Percentiles rank a stretch among this genome's conserved stretches.
Evolutionary conservation across 2,113 vertebrate species (phyloP).

Genomic region (Corynorhinus townsendii): DNA sequence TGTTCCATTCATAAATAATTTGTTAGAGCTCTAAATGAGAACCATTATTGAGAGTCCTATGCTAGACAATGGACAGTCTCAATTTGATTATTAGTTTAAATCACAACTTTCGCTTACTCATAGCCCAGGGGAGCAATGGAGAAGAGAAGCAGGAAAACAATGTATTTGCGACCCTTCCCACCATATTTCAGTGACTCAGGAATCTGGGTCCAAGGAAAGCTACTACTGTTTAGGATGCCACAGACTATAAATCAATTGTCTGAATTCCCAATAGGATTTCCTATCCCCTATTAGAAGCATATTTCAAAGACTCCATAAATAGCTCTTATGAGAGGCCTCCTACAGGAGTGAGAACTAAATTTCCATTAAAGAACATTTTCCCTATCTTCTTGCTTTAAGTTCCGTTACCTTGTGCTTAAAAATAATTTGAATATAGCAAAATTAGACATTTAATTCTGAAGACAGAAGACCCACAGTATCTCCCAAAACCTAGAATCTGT

Average conservation of each 20-base stretch:
- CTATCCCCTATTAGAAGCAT: neutral
- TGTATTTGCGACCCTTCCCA: neutral
- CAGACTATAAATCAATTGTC: neutral
- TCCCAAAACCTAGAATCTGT: neutral
- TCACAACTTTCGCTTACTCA: neutral
- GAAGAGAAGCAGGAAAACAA: neutral
- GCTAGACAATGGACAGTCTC: neutral
- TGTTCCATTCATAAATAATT: conserved; percentile 10
- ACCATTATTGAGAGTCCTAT: neutral
- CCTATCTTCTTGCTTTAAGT: neutral
- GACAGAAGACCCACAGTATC: neutral
- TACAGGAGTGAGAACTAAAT: neutral
- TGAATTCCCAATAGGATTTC: neutral
- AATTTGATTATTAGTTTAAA: neutral
- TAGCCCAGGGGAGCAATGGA: neutral
- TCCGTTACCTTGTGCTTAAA: neutral
- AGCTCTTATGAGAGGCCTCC: neutral
- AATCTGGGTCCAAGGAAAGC: neutral
- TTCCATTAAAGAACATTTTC: neutral
- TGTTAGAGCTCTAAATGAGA: neutral
- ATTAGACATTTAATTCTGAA: neutral
- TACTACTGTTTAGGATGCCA: neutral
- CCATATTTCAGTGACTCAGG: neutral
- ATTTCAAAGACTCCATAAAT: neutral
- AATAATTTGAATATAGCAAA: neutral